Base-by-base conservation (phyloP, 2,113 vertebrate species). In the Oceanites oceanicus region DNA sequence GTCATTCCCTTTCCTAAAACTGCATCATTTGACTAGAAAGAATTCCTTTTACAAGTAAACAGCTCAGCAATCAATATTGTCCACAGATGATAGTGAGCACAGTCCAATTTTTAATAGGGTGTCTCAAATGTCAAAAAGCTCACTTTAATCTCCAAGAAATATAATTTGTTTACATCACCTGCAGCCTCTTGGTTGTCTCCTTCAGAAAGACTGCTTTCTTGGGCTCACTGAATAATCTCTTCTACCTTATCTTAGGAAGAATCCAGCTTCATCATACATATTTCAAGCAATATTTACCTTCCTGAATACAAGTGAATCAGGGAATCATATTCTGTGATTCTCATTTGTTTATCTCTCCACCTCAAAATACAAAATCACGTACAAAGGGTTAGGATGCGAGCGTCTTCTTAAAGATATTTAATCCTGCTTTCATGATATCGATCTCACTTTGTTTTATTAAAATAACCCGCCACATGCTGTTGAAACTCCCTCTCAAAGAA, bases 1-100 rank as follows among this genome's bases (percentile, higher is more conserved):
- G 96, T 95, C 95, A 97, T 95, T 91, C 71, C 17, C 66, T 90
- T 90, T 82, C 89, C 86, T 96, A 92, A 97, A 95, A 91, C 66
- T 66, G 55, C 81, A 92, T 87, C 86, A 19, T 73, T 79, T 91
- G 89, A 73, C 81, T 79, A 70, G 84, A 55, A 94, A 96, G 45
- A 89, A 71, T 85, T 78, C 49, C 42, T 86, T 82, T 71, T 73
- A 77, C 38, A 49, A 80, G 81, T 13, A 87, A 84, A 91, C 66
- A 95, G 66, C 62, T 87, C 58, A 62, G 83, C 75, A 94, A 91
- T 78, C 91, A 87, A 94, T 73, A 58, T 19, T 75, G 66, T 30
- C 66, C 73, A 58, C 25, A 42, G 73, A 89, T 38, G 50, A 94
- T 5, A 53, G 44, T 9, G 30, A 97, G 40, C 68, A 79, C 26